Evolutionary conservation across 2,113 vertebrate species (phyloP), one percentile per base, ranked within the genome.

Genomic region (Leptodactylus fuscus): DNA sequence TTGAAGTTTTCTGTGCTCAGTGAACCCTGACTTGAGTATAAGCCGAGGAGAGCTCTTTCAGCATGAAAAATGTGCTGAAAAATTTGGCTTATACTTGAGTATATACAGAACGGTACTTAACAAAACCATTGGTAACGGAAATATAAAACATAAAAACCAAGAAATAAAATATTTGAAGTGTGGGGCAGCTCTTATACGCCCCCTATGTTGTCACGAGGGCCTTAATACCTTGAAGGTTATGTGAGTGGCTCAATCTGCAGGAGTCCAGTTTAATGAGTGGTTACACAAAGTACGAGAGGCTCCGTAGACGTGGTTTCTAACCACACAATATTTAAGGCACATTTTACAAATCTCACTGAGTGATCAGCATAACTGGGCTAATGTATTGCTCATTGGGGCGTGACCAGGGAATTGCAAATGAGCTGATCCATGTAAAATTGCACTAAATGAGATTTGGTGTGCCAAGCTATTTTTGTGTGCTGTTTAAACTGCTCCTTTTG

Each of bases 361-460:
- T 53, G 48, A 55, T 38, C 76, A 58, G 51, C 22, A 79, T 53
- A 79, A 55, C 49, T 79, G 34, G 49, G 76, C 49, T 58, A 79
- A 79, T 79, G 49, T 60, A 58, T 58, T 79, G 76, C 32, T 58
- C 76, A 79, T 34, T 79, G 49, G 76, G 49, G 48, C 51, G 18
- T 58, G 32, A 79, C 49, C 76, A 60, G 51, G 11, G 51, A 79
- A 79, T 79, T 55, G 49, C 76, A 79, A 58, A 79, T 51, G 53
- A 79, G 53, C 76, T 55, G 76, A 55, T 79, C 76, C 76, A 58
- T 76, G 74, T 51, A 51, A 76, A 76, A 76, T 76, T 76, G 74
- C 48, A 34, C 74, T 76, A 76, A 76, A 76, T 76, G 74, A 76
- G 74, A 76, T 46, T 76, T 51, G 46, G 74, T 76, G 46, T 51